Conservation (phyloP, 2,113 vertebrate genomes). For the Cephalopterus ornatus region DNA sequence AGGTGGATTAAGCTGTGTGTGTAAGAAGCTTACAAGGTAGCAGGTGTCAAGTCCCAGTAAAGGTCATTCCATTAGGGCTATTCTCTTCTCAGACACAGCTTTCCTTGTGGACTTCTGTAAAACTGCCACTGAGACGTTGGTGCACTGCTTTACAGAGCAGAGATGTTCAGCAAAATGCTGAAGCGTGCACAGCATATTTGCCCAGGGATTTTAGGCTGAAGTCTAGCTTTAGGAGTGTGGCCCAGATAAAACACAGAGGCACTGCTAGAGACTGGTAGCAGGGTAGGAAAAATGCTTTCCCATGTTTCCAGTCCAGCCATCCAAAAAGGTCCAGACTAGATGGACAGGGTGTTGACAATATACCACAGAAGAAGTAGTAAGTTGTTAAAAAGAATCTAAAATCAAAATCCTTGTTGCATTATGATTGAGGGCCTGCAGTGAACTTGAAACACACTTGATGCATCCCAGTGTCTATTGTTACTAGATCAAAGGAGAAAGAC, state of each 20-base stretch:
- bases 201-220: constrained; percentile 16
- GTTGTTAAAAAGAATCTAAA: constrained; percentile 9
- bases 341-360: background rate
- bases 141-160: background rate
- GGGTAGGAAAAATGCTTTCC: background rate
- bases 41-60: constrained; percentile 72
- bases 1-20: constrained; percentile 75
- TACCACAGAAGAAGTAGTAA: background rate
- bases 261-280: background rate
- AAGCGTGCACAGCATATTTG: background rate
- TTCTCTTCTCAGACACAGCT: constrained; percentile 59
- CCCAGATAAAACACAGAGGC: background rate
- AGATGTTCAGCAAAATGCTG: constrained; percentile 40
- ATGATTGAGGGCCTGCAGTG: background rate
- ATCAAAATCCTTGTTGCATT: background rate
- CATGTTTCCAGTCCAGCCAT: background rate
- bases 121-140: background rate
- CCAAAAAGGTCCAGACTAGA: background rate
- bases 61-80: constrained; percentile 70
- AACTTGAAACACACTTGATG: background rate
- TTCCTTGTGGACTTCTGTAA: constrained; percentile 59
- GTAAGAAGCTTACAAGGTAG: constrained; percentile 73
- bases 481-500: constrained; percentile 32
- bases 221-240: background rate
- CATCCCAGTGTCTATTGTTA: constrained; percentile 19